phyloP scores from a whole-genome alignment of 1,140 invertebrate genomes.

The Halictus rubicundus region DNA sequence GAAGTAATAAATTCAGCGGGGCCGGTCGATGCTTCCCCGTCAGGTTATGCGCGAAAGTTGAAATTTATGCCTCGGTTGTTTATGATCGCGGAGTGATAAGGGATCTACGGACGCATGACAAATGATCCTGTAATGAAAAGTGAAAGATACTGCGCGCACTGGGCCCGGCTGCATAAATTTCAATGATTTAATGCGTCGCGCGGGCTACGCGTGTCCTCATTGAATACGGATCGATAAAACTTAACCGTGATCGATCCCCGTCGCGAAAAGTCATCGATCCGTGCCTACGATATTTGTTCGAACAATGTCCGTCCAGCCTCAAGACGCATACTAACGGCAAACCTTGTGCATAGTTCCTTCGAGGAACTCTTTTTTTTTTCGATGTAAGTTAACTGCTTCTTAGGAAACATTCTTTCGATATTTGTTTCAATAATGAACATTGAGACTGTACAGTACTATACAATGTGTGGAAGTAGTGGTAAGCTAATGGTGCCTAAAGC shows the following conservation, averaged over 20 bases:
- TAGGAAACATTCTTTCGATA: no score
- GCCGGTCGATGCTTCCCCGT: slow-evolving; percentile 77
- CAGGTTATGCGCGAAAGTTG: slow-evolving; percentile 81
- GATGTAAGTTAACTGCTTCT: neutral
- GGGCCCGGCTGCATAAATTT: slow-evolving; percentile 79
- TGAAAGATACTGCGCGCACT: slow-evolving; percentile 79
- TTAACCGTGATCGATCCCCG: slow-evolving; percentile 40
- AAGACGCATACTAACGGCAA: neutral
- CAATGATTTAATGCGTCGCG: slow-evolving; percentile 80
- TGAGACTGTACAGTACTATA: no score
- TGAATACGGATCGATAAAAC: slow-evolving; percentile 78
- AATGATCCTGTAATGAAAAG: slow-evolving; percentile 82
- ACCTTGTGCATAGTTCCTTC: neutral
- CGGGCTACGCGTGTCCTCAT: slow-evolving; percentile 72
- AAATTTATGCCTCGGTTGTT: slow-evolving; percentile 81
- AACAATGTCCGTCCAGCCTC: neutral
- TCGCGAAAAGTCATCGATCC: slow-evolving; percentile 64
- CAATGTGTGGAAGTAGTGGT: no score
- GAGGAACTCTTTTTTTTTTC: neutral
- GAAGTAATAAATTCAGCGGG: slow-evolving; percentile 78
- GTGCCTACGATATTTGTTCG: slow-evolving; percentile 39
- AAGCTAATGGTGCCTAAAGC: no score
- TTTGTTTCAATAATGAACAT: no score
- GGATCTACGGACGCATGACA: slow-evolving; percentile 80
- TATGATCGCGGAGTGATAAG: slow-evolving; percentile 81